Percentiles rank a stretch among this genome's conserved stretches.
Conservation (phyloP, 1,140 invertebrate genomes). For the Vanessa atalanta region DNA sequence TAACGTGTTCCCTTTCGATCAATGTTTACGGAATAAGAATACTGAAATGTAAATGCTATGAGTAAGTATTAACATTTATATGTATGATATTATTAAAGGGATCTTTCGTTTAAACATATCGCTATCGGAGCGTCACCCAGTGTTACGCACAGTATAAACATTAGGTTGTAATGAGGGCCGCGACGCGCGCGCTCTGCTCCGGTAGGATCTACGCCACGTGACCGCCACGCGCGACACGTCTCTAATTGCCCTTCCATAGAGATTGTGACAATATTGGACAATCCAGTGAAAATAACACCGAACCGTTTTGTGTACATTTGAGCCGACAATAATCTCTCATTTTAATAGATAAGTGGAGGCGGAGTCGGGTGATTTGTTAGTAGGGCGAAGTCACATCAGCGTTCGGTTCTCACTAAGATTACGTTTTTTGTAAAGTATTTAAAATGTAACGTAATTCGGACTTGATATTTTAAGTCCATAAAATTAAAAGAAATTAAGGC, state of each 20-base stretch:
- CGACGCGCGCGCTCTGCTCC: constrained; percentile 46
- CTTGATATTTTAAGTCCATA: constrained; percentile 22
- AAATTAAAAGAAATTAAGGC: constrained; percentile 66
- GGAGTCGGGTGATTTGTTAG: constrained; percentile 72
- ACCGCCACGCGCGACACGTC: constrained; percentile 70
- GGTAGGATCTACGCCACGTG: constrained; percentile 59
- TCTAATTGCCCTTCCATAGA: constrained; percentile 76
- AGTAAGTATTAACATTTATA: neutral
- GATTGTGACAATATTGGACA: constrained; percentile 78
- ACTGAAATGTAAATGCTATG: neutral
- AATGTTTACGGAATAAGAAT: neutral
- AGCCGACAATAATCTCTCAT: constrained; percentile 77
- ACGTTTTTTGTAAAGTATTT: constrained; percentile 21
- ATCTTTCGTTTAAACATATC: constrained; percentile 53
- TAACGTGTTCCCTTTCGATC: neutral
- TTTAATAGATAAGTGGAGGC: constrained; percentile 80
- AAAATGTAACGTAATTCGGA: neutral
- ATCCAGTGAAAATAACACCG: constrained; percentile 79
- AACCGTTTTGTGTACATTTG: constrained; percentile 57
- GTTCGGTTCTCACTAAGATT: constrained; percentile 31
- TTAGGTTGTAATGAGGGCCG: constrained; percentile 55
- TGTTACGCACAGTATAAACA: constrained; percentile 69
- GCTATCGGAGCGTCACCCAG: constrained; percentile 52
- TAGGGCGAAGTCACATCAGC: constrained; percentile 34
- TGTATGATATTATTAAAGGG: constrained; percentile 1